Base-by-base conservation (phyloP, 1,140 invertebrate species). In the Idris sp. region DNA sequence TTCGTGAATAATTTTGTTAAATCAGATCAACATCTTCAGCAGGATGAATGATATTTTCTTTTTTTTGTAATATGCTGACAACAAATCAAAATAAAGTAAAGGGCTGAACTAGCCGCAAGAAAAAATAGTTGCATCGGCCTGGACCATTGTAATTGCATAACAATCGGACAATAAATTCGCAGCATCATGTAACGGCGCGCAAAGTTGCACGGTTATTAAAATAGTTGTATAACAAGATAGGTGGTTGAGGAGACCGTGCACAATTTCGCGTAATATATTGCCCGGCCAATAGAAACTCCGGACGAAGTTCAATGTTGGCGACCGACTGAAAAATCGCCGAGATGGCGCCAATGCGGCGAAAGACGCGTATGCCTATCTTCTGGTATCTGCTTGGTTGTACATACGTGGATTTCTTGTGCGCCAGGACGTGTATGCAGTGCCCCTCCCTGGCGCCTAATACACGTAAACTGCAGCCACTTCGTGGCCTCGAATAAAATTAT, bases 271-370 rank as follows among this genome's bases (percentile, higher is more conserved):
- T 64, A 72, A 58, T 65, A 73, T 65, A 73, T 73, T 73, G 69
- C 53, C 13, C 22, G 44, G 58, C 68, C 43, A 61, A 58, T 64
- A 59, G 44, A 58, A 64, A 44, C 43, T 14, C 10, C 48, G 35
- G 28, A 48, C 41, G 38, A 74, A 65, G 69, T 67, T 61, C 61
- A 74, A 67, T 74, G 61, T 48, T 74, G 69, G 43, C 30, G 38
- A 14, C 16, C 44, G 43, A 15, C 26, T 56, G 46, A 56, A 68
- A 67, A 74, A 74, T 67, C 54, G 56, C 49, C 69, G 69, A 38
- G 61, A 61, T 67, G 71, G 71, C 71, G 71, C 71, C 71, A 62
- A 68, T 44, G 56, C 56, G 71, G 62, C 62, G 62, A 68, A 74
- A 62, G 56, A 61, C 31, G 53, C 26, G 46, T 43, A 22, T n/a